Base-by-base conservation (phyloP, 2,113 vertebrate species). In the Oncorhynchus masou region DNA sequence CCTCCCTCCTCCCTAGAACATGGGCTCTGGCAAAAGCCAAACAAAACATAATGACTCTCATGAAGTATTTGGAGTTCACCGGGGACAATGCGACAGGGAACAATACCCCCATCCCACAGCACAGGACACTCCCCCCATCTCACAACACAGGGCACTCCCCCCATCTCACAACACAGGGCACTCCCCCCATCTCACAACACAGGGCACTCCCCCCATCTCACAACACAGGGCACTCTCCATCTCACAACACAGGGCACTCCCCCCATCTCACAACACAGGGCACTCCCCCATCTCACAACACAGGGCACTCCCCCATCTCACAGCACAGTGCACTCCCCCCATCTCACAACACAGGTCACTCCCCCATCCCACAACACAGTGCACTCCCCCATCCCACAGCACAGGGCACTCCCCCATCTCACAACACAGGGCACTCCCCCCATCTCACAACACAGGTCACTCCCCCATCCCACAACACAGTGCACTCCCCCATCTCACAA, bases 1-100 rank as follows among this genome's bases (percentile, higher is more conserved):
- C 25, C 34, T 45, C 39, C 74, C 77, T 80, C 81, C 74, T 81
- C 78, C 72, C 51, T 74, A 79, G 81, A 79, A 70, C 64, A 29
- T 27, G 64, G 25, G 25, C 75, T 77, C 15, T 29, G 76, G 72
- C 0, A 22, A 71, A 29, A 81, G 79, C 76, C 81, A 86, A 81
- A 79, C 73, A 80, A 84, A 84, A 82, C 74, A 83, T 31, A 67
- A 78, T 31, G 45, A 72, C 80, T 67, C 60, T 29, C 31, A 27
- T 22, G 68, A 51, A 75, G 77, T 74, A 31, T 75, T 73, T 64
- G 74, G 68, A 79, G 67, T 78, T 65, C 76, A 79, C 68, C 74
- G 79, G 65, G 72, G 84, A 49, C 45, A 74, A 75, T 74, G 74
- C 79, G 29, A 62, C 25, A 77, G 69, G 60, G 72, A 73, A 48